Conservation (phyloP, 2,888 invertebrate species). For the Rosalia funebris region DNA sequence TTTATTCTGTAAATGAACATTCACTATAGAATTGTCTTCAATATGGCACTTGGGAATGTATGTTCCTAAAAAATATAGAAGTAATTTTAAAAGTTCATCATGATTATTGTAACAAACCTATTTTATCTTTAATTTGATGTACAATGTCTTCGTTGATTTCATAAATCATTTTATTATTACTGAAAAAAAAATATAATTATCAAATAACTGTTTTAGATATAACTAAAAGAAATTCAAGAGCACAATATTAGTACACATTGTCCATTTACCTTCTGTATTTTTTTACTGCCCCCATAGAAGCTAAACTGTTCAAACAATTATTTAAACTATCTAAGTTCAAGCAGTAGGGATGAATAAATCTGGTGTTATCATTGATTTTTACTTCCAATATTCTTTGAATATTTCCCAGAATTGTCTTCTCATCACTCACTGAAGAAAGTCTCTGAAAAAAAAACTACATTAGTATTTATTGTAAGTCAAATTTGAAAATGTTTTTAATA, state of each 20-base stretch:
- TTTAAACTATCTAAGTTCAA: constrained; percentile 75
- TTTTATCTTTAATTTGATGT: constrained; percentile 43
- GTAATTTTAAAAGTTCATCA: neutral
- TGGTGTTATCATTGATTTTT: constrained; percentile 59
- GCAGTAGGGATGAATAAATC: constrained; percentile 75
- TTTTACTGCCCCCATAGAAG: constrained; percentile 60
- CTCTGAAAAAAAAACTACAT: constrained; percentile 46
- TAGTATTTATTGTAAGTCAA: too few relatives aligned
- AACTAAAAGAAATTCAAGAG: too few relatives aligned
- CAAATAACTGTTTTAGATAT: too few relatives aligned
- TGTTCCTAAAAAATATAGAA: constrained; percentile 13
- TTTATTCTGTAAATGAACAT: constrained; percentile 21
- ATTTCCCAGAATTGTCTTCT: constrained; percentile 67
- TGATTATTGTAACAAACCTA: constrained; percentile 50
- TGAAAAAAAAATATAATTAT: constrained; percentile 40
- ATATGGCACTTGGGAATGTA: constrained; percentile 23
- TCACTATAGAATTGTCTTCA: constrained; percentile 12
- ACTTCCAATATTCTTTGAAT: constrained; percentile 72
- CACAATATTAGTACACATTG: too few relatives aligned
- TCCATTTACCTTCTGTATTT: constrained; percentile 59
- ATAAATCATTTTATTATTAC: constrained; percentile 42
- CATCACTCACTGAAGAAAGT: constrained; percentile 57
- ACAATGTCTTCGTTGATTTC: constrained; percentile 44
- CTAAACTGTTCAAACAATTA: constrained; percentile 69
- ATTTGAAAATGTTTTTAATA: neutral